Evolutionary conservation across 2,113 vertebrate genomes (phyloP).

Genomic region (Rhodinocichla rosea): DNA sequence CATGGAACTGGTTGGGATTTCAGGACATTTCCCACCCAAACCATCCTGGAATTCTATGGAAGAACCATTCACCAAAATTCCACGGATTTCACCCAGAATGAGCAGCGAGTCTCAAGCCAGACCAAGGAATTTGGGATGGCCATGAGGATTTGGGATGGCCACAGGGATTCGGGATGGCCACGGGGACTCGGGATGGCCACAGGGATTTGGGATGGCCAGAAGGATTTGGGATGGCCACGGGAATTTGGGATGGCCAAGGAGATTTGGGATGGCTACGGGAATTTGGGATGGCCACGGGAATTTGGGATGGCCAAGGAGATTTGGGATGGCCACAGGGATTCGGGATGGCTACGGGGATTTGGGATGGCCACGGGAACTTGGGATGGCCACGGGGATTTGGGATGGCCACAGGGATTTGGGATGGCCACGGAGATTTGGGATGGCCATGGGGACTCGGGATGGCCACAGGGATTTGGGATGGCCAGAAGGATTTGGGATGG

Average conservation of each 20-base stretch:
- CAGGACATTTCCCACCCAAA: not conserved
- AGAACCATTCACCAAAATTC: rapidly evolving
- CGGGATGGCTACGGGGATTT: too few relatives aligned
- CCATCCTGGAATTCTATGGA: not conserved
- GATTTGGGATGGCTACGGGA: not conserved
- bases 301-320: too few relatives aligned
- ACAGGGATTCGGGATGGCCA: not conserved
- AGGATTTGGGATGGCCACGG: rapidly evolving
- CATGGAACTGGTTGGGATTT: rapidly evolving
- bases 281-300: too few relatives aligned
- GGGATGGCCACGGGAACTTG: too few relatives aligned
- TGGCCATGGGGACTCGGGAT: too few relatives aligned
- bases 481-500: too few relatives aligned
- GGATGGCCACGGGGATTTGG: too few relatives aligned
- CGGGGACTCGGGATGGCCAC: not conserved
- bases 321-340: too few relatives aligned
- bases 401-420: too few relatives aligned
- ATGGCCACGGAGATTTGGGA: too few relatives aligned
- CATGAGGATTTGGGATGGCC: not conserved
- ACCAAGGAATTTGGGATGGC: not conserved
- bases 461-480: too few relatives aligned
- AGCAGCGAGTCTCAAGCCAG: not conserved
- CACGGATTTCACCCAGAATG: not conserved
- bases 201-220: rapidly evolving
- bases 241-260: not conserved